Base-by-base conservation (phyloP, 1,140 invertebrate species). In the Aphidius gifuensis region DNA sequence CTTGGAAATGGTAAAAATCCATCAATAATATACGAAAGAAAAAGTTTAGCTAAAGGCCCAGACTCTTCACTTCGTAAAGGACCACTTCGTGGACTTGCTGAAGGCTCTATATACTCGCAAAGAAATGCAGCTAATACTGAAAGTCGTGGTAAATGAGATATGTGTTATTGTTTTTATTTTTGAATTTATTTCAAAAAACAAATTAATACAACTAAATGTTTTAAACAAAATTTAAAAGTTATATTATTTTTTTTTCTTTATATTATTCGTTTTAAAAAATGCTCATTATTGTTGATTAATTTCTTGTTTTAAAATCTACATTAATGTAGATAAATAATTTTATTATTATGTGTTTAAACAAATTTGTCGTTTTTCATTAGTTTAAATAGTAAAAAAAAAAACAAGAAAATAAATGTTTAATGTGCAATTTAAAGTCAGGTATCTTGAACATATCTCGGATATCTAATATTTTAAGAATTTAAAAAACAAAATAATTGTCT, bases 21-120 rank as follows among this genome's bases (percentile, higher is more conserved):
- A 32, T 74, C 64, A 23, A 69, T 87, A 7, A 66, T 85, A 16
- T 68, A 70, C 9, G 78, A 77, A 44, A 79, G 78, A 58, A 66
- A 69, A 57, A 83, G 78, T 67, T 74, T 83, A 64, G 78, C 87
- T 9, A 81, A 78, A 66, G 88, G 88, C 50, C 79, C 86, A 9
- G 87, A 88, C 74, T 55, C 77, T 40, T 81, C 85, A 48, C 76
- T 88, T 16, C 78, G 85, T 46, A 89, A 88, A 76, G 88, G 88
- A 8, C 83, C 88, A 8, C 69, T 85, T 49, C 74, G 80, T 46
- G 85, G 84, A 57, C 72, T 89, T 56, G 85, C 87, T 44, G 87
- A 88, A 71, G 88, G 88, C 43, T 88, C 86, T 67, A 88, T 90
- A 63, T 88, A 88, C 74, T 84, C 83, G 4, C 85, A 85, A 69